Percentiles rank a stretch among this genome's conserved stretches.
Evolutionary conservation across 1,140 invertebrate species (phyloP).

Genomic region (Bursaphelenchus mucronatus): DNA sequence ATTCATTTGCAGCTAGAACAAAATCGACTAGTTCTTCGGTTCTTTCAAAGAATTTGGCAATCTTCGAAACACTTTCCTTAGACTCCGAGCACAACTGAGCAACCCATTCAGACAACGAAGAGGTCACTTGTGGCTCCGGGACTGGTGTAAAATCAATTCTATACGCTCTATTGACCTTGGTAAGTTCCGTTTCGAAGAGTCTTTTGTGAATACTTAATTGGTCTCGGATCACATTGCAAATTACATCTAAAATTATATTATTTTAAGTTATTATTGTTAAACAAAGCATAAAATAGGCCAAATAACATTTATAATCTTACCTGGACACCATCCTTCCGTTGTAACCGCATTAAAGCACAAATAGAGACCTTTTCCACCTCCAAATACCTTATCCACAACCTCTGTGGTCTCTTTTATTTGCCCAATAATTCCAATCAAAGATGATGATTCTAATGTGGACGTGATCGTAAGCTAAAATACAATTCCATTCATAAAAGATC

Average conservation of each 20-base stretch:
- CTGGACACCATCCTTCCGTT: conserved; percentile 40
- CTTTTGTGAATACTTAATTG: conserved; percentile 23
- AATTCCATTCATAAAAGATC: conserved; percentile 1
- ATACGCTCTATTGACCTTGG: conserved; percentile 20
- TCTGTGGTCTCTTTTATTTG: conserved; percentile 35
- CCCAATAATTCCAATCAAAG: conserved; percentile 43
- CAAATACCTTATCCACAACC: conserved; percentile 43
- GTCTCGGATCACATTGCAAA: conserved; percentile 25
- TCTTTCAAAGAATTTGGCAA: conserved; percentile 37
- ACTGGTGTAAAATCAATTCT: not conserved
- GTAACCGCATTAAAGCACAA: conserved; percentile 36
- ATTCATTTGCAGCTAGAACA: conserved; percentile 34
- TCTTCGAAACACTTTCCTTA: conserved; percentile 31
- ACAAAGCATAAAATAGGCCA: conserved; percentile 2
- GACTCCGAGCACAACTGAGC: conserved; percentile 25
- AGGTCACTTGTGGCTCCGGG: not conserved
- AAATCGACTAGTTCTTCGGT: conserved; percentile 41
- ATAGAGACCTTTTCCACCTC: conserved; percentile 24
- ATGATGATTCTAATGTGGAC: conserved; percentile 29
- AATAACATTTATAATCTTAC: conserved; percentile 13
- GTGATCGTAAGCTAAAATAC: conserved; percentile 24
- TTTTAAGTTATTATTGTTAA: not conserved
- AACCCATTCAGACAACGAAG: conserved; percentile 6
- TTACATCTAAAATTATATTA: conserved; percentile 15
- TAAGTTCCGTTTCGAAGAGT: conserved; percentile 27